These are phyloP conservation scores for Mercenaria mercenaria DNA, from an alignment of 1,140 invertebrate species.

Conservation along the genomic window DNA sequence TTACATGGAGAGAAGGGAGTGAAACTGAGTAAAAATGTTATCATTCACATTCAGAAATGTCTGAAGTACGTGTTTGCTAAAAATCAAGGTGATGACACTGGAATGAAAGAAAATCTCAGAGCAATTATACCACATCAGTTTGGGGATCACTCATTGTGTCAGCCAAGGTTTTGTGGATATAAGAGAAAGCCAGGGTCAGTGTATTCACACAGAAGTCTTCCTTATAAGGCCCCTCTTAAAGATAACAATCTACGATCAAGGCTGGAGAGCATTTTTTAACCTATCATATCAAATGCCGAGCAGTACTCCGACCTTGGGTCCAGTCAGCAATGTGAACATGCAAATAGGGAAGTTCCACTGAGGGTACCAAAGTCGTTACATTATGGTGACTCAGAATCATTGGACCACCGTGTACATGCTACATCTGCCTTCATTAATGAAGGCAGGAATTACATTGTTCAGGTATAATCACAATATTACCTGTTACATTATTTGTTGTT, in stretches of 20 bases:
- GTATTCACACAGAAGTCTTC: slow-evolving; percentile 58
- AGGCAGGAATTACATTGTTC: not conserved
- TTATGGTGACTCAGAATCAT: not conserved
- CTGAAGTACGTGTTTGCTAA: slow-evolving; percentile 63
- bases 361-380: not conserved
- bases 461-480: too few species aligned
- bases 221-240: slow-evolving; percentile 21
- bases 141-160: slow-evolving; percentile 45
- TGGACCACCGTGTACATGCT: not conserved
- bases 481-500: too few species aligned
- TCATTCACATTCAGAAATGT: slow-evolving; percentile 53
- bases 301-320: not conserved
- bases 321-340: slow-evolving; percentile 23
- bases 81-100: slow-evolving; percentile 51
- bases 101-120: slow-evolving; percentile 56
- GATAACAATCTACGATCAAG: not conserved
- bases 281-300: not conserved
- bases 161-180: slow-evolving; percentile 60
- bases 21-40: slow-evolving; percentile 43
- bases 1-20: slow-evolving; percentile 30
- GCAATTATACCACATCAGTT: slow-evolving; percentile 61
- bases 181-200: slow-evolving; percentile 18
- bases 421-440: not conserved
- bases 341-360: not conserved
- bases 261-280: not conserved